These are phyloP conservation scores for Gambelia wislizenii DNA, from an alignment of 2,797 vertebrate species.

Conservation along the genomic window DNA sequence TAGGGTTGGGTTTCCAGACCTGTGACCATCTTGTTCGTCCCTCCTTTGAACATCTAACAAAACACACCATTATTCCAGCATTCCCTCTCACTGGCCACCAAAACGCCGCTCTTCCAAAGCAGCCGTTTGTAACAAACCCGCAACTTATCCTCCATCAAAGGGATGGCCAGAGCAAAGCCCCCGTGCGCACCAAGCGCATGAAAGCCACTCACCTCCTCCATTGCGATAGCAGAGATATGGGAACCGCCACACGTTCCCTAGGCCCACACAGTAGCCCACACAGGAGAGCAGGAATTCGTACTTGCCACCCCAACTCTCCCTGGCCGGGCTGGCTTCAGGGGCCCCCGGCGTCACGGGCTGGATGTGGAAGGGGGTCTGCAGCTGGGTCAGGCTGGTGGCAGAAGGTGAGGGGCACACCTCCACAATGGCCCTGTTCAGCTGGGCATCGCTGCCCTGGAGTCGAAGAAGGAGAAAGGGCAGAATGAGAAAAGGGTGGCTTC, in stretches of 20 bases:
- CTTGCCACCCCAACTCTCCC: constrained; percentile 84
- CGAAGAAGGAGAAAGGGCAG: background rate
- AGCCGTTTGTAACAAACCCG: background rate
- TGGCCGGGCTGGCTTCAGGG: constrained; percentile 6
- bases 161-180: no score
- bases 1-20: no score
- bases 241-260: constrained; percentile 88
- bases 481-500: rapidly evolving
- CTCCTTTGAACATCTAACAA: no score
- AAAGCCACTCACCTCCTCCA: constrained; percentile 83
- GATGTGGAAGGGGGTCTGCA: constrained; percentile 28
- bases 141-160: no score
- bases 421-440: constrained; percentile 63
- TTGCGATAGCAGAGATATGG: constrained; percentile 90
- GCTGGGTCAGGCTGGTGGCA: constrained; percentile 6
- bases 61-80: no score
- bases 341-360: rapidly evolving
- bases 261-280: constrained; percentile 87
- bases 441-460: constrained; percentile 59
- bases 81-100: no score
- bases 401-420: background rate
- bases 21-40: no score
- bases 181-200: rapidly evolving
- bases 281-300: constrained; percentile 88
- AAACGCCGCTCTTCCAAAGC: background rate